These are phyloP conservation scores for Metellina segmentata DNA, from an alignment of 2,888 invertebrate genomes.

Conservation along the genomic window DNA sequence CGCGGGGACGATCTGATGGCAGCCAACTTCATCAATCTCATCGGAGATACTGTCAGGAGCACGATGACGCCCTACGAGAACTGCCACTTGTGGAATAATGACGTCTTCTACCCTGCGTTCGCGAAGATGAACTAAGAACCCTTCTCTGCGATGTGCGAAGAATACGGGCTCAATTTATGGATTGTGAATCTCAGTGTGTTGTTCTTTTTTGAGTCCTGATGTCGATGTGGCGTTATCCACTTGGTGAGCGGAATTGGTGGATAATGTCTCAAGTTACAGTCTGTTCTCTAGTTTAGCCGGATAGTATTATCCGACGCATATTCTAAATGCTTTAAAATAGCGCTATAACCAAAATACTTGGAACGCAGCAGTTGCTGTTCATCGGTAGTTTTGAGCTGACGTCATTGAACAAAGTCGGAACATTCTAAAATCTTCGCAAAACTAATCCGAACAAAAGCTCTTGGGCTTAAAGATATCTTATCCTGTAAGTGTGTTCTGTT, in stretches of 20 bases:
- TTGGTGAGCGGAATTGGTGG: neutral
- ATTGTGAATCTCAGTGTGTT: conserved; percentile 35
- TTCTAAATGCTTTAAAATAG: no score
- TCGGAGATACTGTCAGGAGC: conserved; percentile 53
- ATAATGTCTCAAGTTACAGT: no score
- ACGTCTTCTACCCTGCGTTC: conserved; percentile 62
- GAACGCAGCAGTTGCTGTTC: no score
- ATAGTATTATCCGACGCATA: no score
- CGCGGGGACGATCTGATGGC: conserved; percentile 51
- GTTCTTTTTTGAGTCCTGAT: neutral
- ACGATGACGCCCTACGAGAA: conserved; percentile 72
- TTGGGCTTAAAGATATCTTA: no score
- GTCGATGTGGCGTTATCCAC: conserved; percentile 2
- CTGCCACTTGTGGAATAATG: conserved; percentile 72
- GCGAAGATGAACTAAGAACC: conserved; percentile 68
- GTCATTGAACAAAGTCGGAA: no score
- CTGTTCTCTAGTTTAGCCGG: no score
- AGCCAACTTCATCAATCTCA: conserved; percentile 65
- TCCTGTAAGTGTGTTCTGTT: no score
- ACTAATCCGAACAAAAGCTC: no score
- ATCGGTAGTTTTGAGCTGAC: no score
- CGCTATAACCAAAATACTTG: no score
- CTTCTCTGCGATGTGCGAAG: neutral
- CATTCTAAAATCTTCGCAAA: no score
- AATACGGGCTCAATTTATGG: neutral